These are phyloP conservation scores for Andrena camellia DNA, from an alignment of 2,888 invertebrate species.

Conservation along the genomic window DNA sequence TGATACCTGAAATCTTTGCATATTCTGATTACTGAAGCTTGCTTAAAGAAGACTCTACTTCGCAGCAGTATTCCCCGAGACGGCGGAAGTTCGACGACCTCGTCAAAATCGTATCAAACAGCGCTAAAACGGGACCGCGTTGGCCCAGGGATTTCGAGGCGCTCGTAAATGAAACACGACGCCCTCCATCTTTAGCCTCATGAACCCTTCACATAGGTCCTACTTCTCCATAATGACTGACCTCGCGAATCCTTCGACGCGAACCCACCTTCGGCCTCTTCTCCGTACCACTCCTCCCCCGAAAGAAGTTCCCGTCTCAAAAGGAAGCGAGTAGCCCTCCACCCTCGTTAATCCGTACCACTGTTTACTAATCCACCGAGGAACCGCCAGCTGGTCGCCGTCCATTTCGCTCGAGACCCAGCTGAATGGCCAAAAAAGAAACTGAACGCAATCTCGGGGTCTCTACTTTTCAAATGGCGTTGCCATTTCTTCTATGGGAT, in stretches of 20 bases:
- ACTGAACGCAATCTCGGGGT: slow-evolving; percentile 58
- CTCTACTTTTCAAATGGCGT: slow-evolving; percentile 68
- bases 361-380: background rate
- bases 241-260: background rate
- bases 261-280: too few relatives aligned
- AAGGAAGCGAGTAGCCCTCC: background rate
- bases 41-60: background rate
- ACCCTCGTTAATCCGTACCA: slow-evolving; percentile 28
- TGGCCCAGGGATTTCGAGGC: slow-evolving; percentile 12
- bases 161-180: slow-evolving; percentile 33
- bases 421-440: slow-evolving; percentile 24
- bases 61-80: background rate
- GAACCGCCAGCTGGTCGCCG: background rate
- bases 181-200: slow-evolving; percentile 18
- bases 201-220: background rate
- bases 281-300: too few relatives aligned
- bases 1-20: too few relatives aligned
- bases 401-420: slow-evolving; percentile 16
- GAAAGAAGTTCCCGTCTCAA: background rate
- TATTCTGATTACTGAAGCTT: too few relatives aligned
- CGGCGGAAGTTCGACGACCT: slow-evolving; percentile 14
- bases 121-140: slow-evolving; percentile 29
- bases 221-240: slow-evolving; percentile 10
- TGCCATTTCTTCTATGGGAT: slow-evolving; percentile 42
- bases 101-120: slow-evolving; percentile 28